A percentile compares a stretch with the other conserved stretches of the same genome.
These are phyloP conservation scores for Pangasius djambal DNA, from an alignment of 2,797 vertebrate species.

Conservation along the genomic window DNA sequence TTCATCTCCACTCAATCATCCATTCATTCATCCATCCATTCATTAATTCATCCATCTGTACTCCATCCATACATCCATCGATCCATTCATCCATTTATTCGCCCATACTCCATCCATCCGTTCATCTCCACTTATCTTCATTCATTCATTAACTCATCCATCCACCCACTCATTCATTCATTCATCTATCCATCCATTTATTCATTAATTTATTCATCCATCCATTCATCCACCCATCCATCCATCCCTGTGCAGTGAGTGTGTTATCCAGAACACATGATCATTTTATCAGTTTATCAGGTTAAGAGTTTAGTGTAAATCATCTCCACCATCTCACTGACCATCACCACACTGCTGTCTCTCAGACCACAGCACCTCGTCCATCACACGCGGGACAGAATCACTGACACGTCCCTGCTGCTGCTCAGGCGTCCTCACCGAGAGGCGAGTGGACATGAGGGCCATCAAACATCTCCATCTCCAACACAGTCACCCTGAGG, in stretches of 20 bases:
- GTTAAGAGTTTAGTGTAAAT: background rate
- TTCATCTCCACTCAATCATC: too few relatives aligned
- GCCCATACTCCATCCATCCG: too few relatives aligned
- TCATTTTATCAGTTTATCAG: background rate
- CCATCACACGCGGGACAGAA: background rate
- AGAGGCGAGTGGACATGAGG: background rate
- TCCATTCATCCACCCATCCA: background rate
- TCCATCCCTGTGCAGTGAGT: background rate
- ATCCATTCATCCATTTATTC: too few relatives aligned
- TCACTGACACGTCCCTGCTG: background rate
- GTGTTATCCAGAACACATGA: background rate
- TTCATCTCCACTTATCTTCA: too few relatives aligned
- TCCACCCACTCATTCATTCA: too few relatives aligned
- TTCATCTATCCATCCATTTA: too few relatives aligned
- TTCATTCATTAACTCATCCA: too few relatives aligned
- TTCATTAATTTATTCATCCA: too few relatives aligned
- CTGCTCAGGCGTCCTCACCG: background rate
- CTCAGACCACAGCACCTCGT: background rate
- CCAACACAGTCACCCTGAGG: too few relatives aligned
- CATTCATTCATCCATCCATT: too few relatives aligned
- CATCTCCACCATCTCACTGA: background rate
- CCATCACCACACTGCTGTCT: background rate
- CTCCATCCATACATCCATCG: too few relatives aligned
- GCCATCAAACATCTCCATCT: background rate
- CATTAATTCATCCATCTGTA: too few relatives aligned